Evolutionary conservation across 1,140 invertebrate genomes (phyloP), one percentile per base, ranked within the genome.

Genomic region (Diplogasteroides magnus): DNA sequence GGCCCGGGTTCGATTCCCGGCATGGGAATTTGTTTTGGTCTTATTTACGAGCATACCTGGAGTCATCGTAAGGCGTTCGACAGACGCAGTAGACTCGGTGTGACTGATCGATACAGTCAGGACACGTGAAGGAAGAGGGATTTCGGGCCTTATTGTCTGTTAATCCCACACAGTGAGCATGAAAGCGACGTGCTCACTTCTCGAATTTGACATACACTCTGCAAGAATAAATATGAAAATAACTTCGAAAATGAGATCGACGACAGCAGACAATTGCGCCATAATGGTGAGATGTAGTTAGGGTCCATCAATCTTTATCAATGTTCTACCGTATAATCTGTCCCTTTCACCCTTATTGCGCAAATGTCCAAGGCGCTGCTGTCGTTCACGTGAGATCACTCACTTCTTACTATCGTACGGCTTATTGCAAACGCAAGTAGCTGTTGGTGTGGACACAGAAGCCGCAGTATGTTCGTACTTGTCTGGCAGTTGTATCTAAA

Each of bases 1-100:
- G 88, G 88, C 88, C 88, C 88, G 88, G 88, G 88, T 89, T 90
- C 89, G 88, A 89, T 89, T 90, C 89, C 89, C 89, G 88, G 88
- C 88, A 89, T 61, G 25, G 59, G 25, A 26, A 61, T 48, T 65
- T n/a, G n/a, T n/a, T n/a, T n/a, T n/a, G n/a, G n/a, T n/a, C n/a
- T n/a, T n/a, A n/a, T n/a, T n/a, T n/a, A n/a, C n/a, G n/a, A n/a
- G 19, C 37, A 11, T 19, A 48, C 37, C 19, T 48, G 37, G 37
- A 48, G 19, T 48, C 37, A 48, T 48, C 37, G 19, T 48, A 48
- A 48, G 37, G 37, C 6, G 37, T 48, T 19, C 19, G 6, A 19
- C 37, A 48, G 6, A 48, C 6, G 19, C 37, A 48, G 37, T 48
- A 48, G 6, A 48, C 6, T 48, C 19, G 37, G 6, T 48, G 6